phyloP scores from a whole-genome alignment of 1,140 invertebrate species.

The Lasioglossum baleicum region DNA sequence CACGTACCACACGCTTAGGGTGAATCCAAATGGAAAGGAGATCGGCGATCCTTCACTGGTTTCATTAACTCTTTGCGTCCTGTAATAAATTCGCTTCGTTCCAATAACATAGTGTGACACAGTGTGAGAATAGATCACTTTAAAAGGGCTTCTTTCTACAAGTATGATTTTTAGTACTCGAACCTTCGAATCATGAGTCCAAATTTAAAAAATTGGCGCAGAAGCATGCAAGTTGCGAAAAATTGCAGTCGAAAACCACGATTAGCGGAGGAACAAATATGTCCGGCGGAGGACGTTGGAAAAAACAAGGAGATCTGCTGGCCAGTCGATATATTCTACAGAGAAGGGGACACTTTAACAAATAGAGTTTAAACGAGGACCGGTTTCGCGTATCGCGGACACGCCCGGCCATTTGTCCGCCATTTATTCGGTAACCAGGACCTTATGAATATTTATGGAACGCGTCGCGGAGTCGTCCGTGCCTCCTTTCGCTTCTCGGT shows the following conservation, averaged over 20 bases:
- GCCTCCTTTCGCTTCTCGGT: background rate
- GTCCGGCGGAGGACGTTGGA: background rate
- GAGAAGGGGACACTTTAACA: background rate
- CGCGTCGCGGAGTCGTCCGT: background rate
- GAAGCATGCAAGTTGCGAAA: too few relatives aligned
- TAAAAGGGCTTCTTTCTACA: too few relatives aligned
- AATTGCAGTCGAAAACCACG: too few relatives aligned
- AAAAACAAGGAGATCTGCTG: background rate
- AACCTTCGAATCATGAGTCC: too few relatives aligned
- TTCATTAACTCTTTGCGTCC: background rate
- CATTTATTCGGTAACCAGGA: background rate
- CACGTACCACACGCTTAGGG: background rate
- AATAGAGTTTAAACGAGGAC: background rate
- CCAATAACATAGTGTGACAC: background rate
- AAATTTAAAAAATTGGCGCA: too few relatives aligned
- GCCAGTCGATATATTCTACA: background rate
- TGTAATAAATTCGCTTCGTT: background rate
- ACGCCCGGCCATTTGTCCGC: conserved; percentile 8
- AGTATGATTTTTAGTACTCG: too few relatives aligned
- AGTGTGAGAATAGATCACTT: too few relatives aligned
- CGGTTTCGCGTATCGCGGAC: conserved; percentile 6
- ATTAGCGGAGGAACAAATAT: background rate
- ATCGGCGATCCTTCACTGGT: background rate
- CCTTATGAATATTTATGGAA: conserved; percentile 43
- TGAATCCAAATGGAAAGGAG: background rate